Base-by-base conservation (phyloP, 1,140 invertebrate species). In the Bombus ignitus region DNA sequence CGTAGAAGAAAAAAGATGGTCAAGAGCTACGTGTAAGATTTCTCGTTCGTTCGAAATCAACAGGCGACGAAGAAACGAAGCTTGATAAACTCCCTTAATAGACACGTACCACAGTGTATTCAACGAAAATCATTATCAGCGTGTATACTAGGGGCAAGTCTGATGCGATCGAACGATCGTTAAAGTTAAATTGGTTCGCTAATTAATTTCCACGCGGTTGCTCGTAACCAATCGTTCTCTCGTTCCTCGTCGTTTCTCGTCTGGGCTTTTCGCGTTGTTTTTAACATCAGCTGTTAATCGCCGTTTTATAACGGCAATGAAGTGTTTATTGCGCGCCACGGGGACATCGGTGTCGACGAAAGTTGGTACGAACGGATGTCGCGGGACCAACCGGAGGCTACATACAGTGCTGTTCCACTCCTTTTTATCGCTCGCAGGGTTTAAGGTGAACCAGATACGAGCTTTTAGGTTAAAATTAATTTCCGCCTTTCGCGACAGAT, bases 171-270 rank as follows among this genome's bases (percentile, higher is more conserved):
- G 90, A 91, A 90, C 89, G 89, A 89, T 92, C 85, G 90, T 92
- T 91, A 85, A 93, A 94, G 93, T 94, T 93, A 92, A 94, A 94
- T 93, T 94, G 91, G 84, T 85, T 93, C 83, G 89, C 89, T 93
- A 94, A 94, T 94, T 94, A 94, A 93, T 93, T 93, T 93, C 87
- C 83, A 91, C 88, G 79, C 89, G 83, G 91, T 85, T 91, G 87
- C 82, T 10, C 85, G 81, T 68, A 4, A 10, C 76, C 80, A 75
- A 88, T 90, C 75, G 76, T 89, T 68, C 75, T 74, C 57, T 68
- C 42, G 28, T 42, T 39, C 9, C 66, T 12, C n/a, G 37, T 32
- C 68, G 71, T 53, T 62, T 44, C 77, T 59, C 32, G 59, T 75
- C 83, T 47, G 42, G 35, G 8, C 37, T 47, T 76, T 57, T 66